Evolutionary conservation across 2,888 invertebrate genomes (phyloP).

Genomic region (Hedya salicella): DNA sequence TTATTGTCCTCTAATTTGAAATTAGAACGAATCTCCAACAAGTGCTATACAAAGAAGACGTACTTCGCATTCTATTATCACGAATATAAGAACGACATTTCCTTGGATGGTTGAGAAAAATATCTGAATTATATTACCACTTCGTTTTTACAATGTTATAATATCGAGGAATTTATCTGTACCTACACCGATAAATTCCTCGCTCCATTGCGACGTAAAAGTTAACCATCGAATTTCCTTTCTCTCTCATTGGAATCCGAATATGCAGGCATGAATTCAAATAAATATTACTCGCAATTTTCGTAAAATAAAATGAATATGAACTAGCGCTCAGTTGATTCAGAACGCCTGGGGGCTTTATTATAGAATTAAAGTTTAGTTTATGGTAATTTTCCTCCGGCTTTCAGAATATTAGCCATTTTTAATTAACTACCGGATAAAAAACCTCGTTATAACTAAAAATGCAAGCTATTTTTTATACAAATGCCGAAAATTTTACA

Average conservation of each 20-base stretch:
- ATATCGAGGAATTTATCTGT: too few species aligned
- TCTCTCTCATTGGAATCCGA: not conserved
- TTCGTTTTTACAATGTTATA: too few species aligned
- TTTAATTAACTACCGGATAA: not conserved
- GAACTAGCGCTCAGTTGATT: slow-evolving; percentile 4
- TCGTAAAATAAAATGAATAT: slow-evolving; percentile 3
- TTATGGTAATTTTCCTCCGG: not conserved
- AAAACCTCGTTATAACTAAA: not conserved
- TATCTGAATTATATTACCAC: too few species aligned
- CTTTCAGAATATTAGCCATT: not conserved
- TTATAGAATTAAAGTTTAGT: slow-evolving; percentile 15
- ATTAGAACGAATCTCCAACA: too few species aligned
- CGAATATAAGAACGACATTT: too few species aligned
- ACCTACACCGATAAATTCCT: too few species aligned
- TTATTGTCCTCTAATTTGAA: too few species aligned
- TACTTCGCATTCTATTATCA: too few species aligned
- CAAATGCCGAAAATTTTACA: not conserved
- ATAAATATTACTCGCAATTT: not conserved
- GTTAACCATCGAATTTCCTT: too few species aligned
- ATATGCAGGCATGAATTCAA: not conserved
- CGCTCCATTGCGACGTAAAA: too few species aligned
- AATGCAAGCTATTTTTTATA: not conserved
- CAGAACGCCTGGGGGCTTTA: slow-evolving; percentile 13
- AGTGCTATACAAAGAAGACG: too few species aligned
- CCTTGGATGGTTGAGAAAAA: too few species aligned